phyloP scores from a whole-genome alignment of 35 echinoderm and acorn worm genomes.

The Apostichopus japonicus region DNA sequence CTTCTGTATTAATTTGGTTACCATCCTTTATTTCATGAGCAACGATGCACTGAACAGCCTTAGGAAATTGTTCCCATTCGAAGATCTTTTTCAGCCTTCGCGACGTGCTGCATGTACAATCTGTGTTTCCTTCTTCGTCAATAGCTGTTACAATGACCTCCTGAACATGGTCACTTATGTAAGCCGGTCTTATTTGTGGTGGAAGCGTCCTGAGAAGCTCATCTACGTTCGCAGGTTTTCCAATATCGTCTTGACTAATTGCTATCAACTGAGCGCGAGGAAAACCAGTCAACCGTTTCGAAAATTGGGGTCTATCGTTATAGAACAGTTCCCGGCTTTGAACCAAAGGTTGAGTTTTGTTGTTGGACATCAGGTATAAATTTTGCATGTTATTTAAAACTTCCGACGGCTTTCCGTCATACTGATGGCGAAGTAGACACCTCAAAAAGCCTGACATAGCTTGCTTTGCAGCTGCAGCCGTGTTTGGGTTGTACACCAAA shows the following conservation, averaged over 20 bases:
- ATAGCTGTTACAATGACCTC: background rate
- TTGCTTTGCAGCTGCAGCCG: constrained; percentile 10
- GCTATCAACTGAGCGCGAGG: background rate
- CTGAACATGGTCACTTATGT: constrained; percentile 11
- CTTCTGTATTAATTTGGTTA: background rate
- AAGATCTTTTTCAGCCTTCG: background rate
- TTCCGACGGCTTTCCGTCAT: background rate
- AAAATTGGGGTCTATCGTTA: constrained; percentile 35
- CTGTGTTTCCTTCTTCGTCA: background rate
- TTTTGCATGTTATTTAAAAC: background rate
- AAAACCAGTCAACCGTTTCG: constrained; percentile 46
- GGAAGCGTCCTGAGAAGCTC: constrained; percentile 4
- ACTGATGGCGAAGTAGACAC: constrained; percentile 34
- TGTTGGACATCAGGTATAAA: constrained; percentile 32
- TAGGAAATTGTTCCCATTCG: constrained; percentile 23
- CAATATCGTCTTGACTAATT: constrained; percentile 11
- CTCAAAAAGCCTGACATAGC: constrained; percentile 41
- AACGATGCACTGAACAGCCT: constrained; percentile 33
- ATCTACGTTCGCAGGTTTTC: constrained; percentile 10
- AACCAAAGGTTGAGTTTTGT: background rate
- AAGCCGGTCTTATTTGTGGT: constrained; percentile 10
- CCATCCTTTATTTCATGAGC: background rate
- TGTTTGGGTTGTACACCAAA: background rate
- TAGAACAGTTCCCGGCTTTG: constrained; percentile 16
- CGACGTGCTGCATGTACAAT: background rate